Percentiles rank a stretch among this genome's conserved stretches.
Evolutionary conservation across 1,140 invertebrate genomes (phyloP).

Genomic region (Mamestra configurata): DNA sequence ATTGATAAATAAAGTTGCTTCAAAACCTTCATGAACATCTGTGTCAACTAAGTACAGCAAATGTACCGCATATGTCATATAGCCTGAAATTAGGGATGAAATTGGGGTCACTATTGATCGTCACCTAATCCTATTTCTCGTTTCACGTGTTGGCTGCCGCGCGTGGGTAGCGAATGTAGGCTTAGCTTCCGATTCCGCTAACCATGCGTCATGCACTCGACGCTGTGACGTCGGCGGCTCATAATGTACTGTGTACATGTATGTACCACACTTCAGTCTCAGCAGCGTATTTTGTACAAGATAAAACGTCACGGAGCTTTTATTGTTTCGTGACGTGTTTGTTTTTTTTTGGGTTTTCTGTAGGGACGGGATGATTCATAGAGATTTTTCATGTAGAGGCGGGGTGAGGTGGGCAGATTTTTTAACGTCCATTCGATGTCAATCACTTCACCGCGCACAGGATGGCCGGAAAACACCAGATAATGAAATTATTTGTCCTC

Average conservation of each 20-base stretch:
- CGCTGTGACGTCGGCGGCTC: slow-evolving; percentile 59
- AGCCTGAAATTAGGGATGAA: slow-evolving; percentile 32
- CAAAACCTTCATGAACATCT: too few relatives aligned
- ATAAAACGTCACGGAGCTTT: slow-evolving; percentile 26
- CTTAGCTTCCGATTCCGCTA: slow-evolving; percentile 66
- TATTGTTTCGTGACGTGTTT: neutral
- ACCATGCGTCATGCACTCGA: slow-evolving; percentile 68
- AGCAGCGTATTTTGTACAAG: slow-evolving; percentile 23
- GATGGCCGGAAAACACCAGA: too few relatives aligned
- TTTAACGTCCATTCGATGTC: too few relatives aligned
- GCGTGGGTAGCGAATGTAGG: slow-evolving; percentile 68
- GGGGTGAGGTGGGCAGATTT: too few relatives aligned
- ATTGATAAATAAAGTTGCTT: neutral
- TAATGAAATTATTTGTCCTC: too few relatives aligned
- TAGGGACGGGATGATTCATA: neutral
- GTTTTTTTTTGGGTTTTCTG: neutral
- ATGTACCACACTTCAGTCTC: slow-evolving; percentile 35
- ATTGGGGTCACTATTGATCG: slow-evolving; percentile 55
- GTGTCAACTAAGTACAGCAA: too few relatives aligned
- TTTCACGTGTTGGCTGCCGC: slow-evolving; percentile 62
- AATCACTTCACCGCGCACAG: too few relatives aligned
- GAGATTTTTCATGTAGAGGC: too few relatives aligned
- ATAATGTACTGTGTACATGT: neutral
- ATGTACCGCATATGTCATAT: slow-evolving; percentile 6
- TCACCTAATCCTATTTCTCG: slow-evolving; percentile 65